Evolutionary conservation across 2,888 invertebrate genomes (phyloP), one percentile per base, ranked within the genome.

Genomic region (Agrotis segetum): DNA sequence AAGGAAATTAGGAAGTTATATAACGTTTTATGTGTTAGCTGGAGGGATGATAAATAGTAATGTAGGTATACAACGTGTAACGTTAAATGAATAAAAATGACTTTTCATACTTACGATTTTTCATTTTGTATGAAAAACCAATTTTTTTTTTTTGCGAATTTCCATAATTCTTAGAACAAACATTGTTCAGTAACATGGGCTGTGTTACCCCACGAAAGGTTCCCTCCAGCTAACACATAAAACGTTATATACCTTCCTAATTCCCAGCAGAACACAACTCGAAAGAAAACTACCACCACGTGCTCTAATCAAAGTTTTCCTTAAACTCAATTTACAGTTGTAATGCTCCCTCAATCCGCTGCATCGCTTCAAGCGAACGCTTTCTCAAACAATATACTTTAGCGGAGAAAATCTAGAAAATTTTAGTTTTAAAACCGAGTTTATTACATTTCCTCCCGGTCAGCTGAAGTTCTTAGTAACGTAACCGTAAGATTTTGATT

Each of bases 291-390:
- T 40, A 17, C 47, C 0, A 34, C 16, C 49, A 65, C 69, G 56
- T 79, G 66, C 34, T 2, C 46, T 62, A 78, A 78, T 78, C 78
- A 76, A 78, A 78, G 50, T 71, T 80, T 65, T 40, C 14, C 16
- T 16, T 17, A 17, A 79, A 77, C 59, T 74, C 77, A 63, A 77
- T 77, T 79, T 79, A 55, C 46, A 47, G 44, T 34, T 52, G 61
- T 63, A 61, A 67, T 46, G 40, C 40, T 62, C 77, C 46, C 34
- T 60, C 47, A 67, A 50, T 74, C 58, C 74, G 24, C 52, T 73
- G 67, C 52, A 78, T 58, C 58, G 77, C 47, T 77, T 56, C 56
- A 40, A 66, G 40, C 40, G 74, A 58, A 21, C 58, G 50, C 47
- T 69, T 53, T 47, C 69, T 70, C 77, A 59, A 77, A 75, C 74